These are phyloP conservation scores for Dicranocentrus wangi DNA, from an alignment of 2,888 invertebrate species.

Conservation along the genomic window DNA sequence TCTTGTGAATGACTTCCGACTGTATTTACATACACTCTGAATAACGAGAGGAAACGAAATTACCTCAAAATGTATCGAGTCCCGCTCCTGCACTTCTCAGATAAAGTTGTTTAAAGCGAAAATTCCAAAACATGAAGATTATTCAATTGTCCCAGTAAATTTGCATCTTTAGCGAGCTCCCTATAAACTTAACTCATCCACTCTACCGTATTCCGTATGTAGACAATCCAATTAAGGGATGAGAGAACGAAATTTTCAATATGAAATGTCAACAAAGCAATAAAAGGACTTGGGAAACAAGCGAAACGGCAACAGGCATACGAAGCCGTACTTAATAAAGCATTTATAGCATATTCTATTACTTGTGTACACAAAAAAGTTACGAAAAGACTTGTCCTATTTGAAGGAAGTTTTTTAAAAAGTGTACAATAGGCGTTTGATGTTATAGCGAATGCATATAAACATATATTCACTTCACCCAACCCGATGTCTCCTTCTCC, in stretches of 20 bases:
- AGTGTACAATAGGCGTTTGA: too few relatives aligned
- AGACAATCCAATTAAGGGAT: slow-evolving; percentile 65
- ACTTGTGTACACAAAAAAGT: slow-evolving; percentile 38
- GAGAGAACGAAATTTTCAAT: slow-evolving; percentile 67
- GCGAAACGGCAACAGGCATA: slow-evolving; percentile 43
- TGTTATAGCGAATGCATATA: too few relatives aligned
- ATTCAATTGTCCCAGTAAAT: slow-evolving; percentile 57
- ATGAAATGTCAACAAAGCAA: slow-evolving; percentile 65
- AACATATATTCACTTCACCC: too few relatives aligned
- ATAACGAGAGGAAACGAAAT: slow-evolving; percentile 56
- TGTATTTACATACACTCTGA: slow-evolving; percentile 44
- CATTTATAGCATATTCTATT: slow-evolving; percentile 37
- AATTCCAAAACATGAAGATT: slow-evolving; percentile 51
- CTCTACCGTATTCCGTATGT: slow-evolving; percentile 27
- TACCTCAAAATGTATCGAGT: slow-evolving; percentile 37
- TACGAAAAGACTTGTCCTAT: slow-evolving; percentile 7
- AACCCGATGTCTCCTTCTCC: too few relatives aligned
- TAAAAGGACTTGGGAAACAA: slow-evolving; percentile 20
- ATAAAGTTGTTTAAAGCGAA: slow-evolving; percentile 38
- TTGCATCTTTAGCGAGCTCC: slow-evolving; percentile 58
- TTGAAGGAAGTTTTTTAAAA: too few relatives aligned
- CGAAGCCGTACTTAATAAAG: slow-evolving; percentile 2
- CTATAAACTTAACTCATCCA: slow-evolving; percentile 11
- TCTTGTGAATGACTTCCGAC: slow-evolving; percentile 49
- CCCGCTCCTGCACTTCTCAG: too few relatives aligned